These are phyloP conservation scores for Chrysemys picta DNA, from an alignment of 2,113 vertebrate genomes.

Conservation along the genomic window DNA sequence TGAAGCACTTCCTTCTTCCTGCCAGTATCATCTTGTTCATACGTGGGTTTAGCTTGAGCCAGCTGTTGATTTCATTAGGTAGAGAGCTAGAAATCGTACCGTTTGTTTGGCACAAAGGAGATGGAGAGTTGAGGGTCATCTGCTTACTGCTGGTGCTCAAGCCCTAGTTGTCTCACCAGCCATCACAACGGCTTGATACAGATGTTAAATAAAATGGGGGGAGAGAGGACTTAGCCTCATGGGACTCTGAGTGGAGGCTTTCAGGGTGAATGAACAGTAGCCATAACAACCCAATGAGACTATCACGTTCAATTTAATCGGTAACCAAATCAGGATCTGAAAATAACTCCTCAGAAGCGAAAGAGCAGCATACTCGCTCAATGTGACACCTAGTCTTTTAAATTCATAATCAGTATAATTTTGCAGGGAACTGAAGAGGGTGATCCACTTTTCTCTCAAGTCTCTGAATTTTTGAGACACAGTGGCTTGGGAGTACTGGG, in stretches of 20 bases:
- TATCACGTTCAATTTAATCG: background rate
- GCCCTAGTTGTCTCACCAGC: background rate
- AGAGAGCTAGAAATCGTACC: background rate
- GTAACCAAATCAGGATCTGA: background rate
- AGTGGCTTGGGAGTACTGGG: background rate
- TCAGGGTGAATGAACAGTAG: background rate
- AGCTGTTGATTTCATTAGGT: background rate
- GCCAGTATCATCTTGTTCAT: fast-evolving
- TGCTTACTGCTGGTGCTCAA: fast-evolving
- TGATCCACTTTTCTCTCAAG: conserved; percentile 25
- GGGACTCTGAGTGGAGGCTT: background rate
- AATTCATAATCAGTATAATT: background rate
- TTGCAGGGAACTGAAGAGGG: conserved; percentile 26
- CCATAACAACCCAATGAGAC: background rate
- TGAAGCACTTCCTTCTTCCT: background rate
- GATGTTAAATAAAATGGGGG: background rate
- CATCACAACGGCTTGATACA: fast-evolving
- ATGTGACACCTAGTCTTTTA: background rate
- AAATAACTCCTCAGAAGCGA: conserved; percentile 10
- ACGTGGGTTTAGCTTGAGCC: background rate
- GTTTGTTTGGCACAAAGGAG: background rate
- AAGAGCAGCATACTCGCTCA: background rate
- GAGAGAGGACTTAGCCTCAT: background rate
- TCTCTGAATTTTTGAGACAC: background rate
- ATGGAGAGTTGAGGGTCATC: background rate